A percentile compares a stretch with the other conserved stretches of the same genome.
phyloP scores from a whole-genome alignment of 2,113 vertebrate species.

The Pipa parva region DNA sequence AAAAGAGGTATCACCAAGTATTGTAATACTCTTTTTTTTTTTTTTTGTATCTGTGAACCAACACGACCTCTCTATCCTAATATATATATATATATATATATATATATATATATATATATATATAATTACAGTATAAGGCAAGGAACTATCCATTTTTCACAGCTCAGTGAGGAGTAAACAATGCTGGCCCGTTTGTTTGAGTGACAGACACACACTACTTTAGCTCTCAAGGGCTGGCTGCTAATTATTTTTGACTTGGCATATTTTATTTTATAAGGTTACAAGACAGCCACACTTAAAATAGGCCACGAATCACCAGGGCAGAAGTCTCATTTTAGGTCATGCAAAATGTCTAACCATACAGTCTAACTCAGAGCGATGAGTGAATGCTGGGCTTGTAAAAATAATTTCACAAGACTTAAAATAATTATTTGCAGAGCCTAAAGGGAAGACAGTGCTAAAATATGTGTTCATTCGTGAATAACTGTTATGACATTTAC shows the following conservation, averaged over 20 bases:
- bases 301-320: neutral
- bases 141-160: no score
- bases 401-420: neutral
- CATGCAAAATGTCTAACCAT: neutral
- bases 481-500: no score
- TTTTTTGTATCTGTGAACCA: no score
- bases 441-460: neutral
- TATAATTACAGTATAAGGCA: no score
- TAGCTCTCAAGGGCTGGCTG: neutral
- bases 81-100: no score
- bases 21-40: no score
- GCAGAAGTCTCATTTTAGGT: neutral
- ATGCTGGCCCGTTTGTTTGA: neutral
- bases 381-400: neutral
- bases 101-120: neutral
- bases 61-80: no score
- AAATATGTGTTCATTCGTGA: no score
- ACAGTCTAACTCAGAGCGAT: neutral
- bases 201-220: conserved; percentile 1
- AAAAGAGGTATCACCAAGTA: no score
- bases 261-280: conserved; percentile 3
- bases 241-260: conserved; percentile 12
- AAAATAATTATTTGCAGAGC: neutral
- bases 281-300: conserved; percentile 7
- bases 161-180: no score